Conservation (phyloP, 2,888 invertebrate genomes). For the Dasysyrphus tricinctus region DNA sequence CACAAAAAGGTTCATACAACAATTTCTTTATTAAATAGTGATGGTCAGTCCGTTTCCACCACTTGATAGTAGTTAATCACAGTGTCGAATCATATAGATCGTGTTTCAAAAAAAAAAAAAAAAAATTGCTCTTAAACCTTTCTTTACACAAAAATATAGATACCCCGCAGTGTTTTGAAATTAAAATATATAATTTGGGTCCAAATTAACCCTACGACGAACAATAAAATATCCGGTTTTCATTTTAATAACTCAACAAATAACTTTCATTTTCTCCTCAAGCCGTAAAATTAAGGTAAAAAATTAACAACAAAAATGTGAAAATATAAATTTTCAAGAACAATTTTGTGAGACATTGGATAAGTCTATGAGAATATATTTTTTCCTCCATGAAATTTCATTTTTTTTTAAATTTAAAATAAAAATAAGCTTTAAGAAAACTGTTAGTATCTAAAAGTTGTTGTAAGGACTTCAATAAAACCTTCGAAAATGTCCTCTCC, state of each 20-base stretch:
- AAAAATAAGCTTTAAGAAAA: conserved; percentile 3
- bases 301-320: conserved; percentile 1
- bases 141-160: conserved; percentile 37
- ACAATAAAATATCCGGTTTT: conserved; percentile 42
- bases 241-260: conserved; percentile 17
- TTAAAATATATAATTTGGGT: conserved; percentile 40
- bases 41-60: conserved; percentile 67
- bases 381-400: too few relatives aligned
- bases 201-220: conserved; percentile 50
- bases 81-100: conserved; percentile 43
- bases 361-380: background rate
- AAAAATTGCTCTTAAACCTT: conserved; percentile 15
- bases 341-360: background rate
- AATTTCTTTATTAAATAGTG: conserved; percentile 37
- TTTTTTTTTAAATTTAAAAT: background rate
- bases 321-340: background rate
- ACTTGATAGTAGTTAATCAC: conserved; percentile 53
- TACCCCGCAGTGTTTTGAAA: conserved; percentile 49
- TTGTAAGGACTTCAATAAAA: conserved; percentile 29
- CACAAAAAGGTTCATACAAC: conserved; percentile 47
- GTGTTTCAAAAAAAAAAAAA: conserved; percentile 37
- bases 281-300: conserved; percentile 57
- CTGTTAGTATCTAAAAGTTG: conserved; percentile 14
- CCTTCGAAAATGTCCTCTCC: conserved; percentile 33
- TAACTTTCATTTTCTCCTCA: conserved; percentile 14